These are phyloP conservation scores for Hystrix cristata DNA, from an alignment of 2,113 vertebrate genomes.

Conservation along the genomic window DNA sequence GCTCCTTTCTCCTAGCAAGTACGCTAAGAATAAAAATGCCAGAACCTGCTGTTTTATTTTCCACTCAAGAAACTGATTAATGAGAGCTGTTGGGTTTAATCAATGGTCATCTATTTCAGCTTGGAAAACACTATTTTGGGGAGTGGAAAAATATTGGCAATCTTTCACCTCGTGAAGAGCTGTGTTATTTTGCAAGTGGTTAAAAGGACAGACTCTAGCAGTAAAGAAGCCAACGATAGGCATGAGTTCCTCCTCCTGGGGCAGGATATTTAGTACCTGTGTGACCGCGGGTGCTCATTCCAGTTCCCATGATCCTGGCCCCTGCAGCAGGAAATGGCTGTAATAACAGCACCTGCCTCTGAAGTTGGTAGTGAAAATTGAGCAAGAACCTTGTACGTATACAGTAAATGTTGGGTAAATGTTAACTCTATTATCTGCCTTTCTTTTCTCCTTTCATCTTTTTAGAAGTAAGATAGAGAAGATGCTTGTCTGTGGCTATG, in stretches of 20 bases:
- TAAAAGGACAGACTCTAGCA: background rate
- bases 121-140: constrained; percentile 76
- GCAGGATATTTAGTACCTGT: background rate
- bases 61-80: constrained; percentile 72
- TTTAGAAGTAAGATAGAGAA: background rate
- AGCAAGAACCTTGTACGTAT: background rate
- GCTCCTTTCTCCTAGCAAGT: background rate
- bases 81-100: constrained; percentile 76
- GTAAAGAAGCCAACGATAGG: background rate
- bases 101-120: constrained; percentile 72
- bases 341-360: background rate
- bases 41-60: constrained; percentile 77
- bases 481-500: background rate
- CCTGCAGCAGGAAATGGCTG: background rate
- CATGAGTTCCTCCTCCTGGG: background rate
- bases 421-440: background rate
- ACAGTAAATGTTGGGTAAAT: background rate
- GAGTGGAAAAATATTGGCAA: constrained; percentile 63
- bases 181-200: constrained; percentile 23
- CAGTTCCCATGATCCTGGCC: background rate
- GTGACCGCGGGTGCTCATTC: background rate
- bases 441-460: background rate
- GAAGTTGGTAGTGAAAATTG: constrained; percentile 22
- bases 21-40: constrained; percentile 55
- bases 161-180: constrained; percentile 49